Evolutionary conservation across 2,113 vertebrate genomes (phyloP), one percentile per base, ranked within the genome.

Genomic region (Diphyllodes magnificus): DNA sequence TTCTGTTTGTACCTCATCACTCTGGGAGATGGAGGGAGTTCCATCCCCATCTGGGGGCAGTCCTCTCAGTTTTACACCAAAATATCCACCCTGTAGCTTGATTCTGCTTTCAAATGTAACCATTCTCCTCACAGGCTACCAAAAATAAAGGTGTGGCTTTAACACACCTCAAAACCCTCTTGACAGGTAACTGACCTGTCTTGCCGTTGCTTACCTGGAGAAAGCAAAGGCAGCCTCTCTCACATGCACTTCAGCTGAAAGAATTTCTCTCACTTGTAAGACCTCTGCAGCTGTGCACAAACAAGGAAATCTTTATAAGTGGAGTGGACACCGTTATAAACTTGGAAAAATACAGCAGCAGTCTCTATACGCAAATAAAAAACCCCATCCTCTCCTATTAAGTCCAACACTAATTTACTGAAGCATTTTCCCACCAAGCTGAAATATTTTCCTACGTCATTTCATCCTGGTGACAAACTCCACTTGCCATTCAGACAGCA

Each of bases 241-340:
- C 4, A 1, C 8, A 7, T 88, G 47, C 60, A 53, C 51, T 75
- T 93, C 37, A 77, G 50, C 71, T 71, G 51, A 31, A 86, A 88
- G 44, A 64, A 71, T 60, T 94, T 81, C 37, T 71, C 22, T 23
- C 13, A 15, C 42, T 90, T 76, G 13, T 33, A 91, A 88, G 81
- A 56, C 14, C 13, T 82, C 50, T 80, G 92, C 66, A 86, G 68
- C 85, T 90, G 79, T 70, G 39, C 64, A 80, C 60, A 90, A 81
- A 68, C 72, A 94, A 95, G 44, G 71, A 86, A 75, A 83, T 86
- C 64, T 93, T 95, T 86, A 27, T 78, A 70, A 90, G 61, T 80
- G 39, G 35, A 84, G 33, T 40, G 35, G 44, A 90, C 50, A 59
- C 24, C 80, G 54, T 59, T 35, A 73, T 90, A 94, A 94, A 92